Percentiles rank a stretch among this genome's conserved stretches.
Conservation (phyloP, 2,888 invertebrate genomes). For the Lysandra coridon region DNA sequence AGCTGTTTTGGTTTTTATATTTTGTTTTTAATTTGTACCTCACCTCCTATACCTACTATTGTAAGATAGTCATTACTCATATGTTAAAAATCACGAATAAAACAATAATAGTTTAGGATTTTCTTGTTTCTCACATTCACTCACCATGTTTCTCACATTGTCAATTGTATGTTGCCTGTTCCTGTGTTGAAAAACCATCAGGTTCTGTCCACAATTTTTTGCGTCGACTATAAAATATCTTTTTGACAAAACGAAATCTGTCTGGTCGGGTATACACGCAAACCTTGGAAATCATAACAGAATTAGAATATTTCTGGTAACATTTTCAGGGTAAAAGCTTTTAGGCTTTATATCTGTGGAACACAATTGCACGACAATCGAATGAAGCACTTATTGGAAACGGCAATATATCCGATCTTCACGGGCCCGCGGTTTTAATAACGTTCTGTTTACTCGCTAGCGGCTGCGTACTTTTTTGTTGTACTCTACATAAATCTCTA, state of each 20-base stretch:
- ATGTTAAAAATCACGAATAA: no score
- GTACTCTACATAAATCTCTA: neutral
- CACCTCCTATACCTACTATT: no score
- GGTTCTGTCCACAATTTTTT: slow-evolving; percentile 29
- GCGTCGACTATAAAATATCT: neutral
- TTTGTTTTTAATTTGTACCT: no score
- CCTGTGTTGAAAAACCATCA: slow-evolving; percentile 47
- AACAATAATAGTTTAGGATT: no score
- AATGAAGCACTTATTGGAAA: slow-evolving; percentile 16
- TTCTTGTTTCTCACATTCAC: no score
- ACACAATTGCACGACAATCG: slow-evolving; percentile 14
- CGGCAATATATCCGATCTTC: slow-evolving; percentile 18
- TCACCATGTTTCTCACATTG: slow-evolving; percentile 43
- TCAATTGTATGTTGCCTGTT: slow-evolving; percentile 48
- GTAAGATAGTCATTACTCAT: no score
- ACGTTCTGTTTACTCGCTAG: slow-evolving; percentile 18
- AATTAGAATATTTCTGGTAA: neutral
- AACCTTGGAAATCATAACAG: neutral
- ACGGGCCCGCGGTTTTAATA: slow-evolving; percentile 11
- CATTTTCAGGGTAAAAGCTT: neutral
- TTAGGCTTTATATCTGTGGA: neutral
- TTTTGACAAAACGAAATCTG: neutral
- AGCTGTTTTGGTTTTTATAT: no score
- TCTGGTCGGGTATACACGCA: neutral
- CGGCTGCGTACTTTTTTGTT: neutral